Base-by-base conservation (phyloP, 92 coral and sea anemone species). In the Palythoa grandis region DNA sequence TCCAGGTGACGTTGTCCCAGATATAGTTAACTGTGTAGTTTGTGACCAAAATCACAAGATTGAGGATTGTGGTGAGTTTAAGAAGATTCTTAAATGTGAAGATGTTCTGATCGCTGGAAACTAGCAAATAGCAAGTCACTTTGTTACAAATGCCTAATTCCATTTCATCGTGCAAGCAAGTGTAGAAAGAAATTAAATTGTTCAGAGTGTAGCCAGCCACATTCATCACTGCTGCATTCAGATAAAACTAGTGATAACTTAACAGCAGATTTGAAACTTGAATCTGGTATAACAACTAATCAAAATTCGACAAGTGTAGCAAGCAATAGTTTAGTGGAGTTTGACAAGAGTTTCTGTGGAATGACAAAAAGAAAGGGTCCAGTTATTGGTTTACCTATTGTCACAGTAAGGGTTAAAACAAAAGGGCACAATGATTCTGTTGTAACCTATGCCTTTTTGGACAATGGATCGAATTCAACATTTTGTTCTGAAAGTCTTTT, bases 161-260 rank as follows among this genome's bases (percentile, higher is more conserved):
- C 70, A 65, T 65, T 16, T 22, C 70, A 65, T 65, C 70, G 70
- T 5, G 70, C 70, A 65, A 65, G 25, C 70, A 65, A 22, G 70
- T 65, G 70, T 65, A 65, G 70, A 65, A 65, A 65, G 70, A 65
- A 65, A 65, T 65, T 22, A 16, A 65, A 22, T 22, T 65, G 70
- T 65, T 16, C n/a, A 65, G 70, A 65, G n/a, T 65, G 70, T 16
- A 65, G 70, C 70, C 70, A 16, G n/a, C 70, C 70, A 65, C 70
- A 65, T 22, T 65, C 70, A 16, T 65, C 70, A 65, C 70, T 65
- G 70, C 70, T 65, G 70, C 70, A 65, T 65, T 22, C 70, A 65
- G 70, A 16, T 65, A 65, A 65, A 65, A 22, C 70, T 65, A 65
- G 70, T 65, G 70, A 65, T 65, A 22, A 65, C 54, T 52, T 52